Evolutionary conservation across 2,113 vertebrate species (phyloP).

Genomic region (Megalops atlanticus): DNA sequence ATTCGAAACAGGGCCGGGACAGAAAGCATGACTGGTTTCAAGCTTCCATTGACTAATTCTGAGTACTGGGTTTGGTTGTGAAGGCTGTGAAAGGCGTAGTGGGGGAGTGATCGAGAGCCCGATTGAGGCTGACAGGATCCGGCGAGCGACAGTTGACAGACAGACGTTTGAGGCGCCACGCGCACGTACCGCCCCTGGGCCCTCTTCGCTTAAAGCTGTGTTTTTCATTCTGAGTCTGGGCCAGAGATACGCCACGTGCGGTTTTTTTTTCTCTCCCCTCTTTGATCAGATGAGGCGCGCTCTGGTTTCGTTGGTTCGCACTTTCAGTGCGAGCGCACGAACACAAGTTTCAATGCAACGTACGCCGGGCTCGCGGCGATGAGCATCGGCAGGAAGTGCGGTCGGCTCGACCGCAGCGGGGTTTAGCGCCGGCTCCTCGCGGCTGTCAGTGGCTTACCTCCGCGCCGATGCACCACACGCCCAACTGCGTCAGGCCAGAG

Average conservation of each 20-base stretch:
- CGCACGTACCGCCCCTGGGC: too few species aligned
- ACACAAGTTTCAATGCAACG: conserved; percentile 5
- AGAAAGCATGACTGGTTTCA: background rate
- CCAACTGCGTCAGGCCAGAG: too few species aligned
- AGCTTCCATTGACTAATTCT: background rate
- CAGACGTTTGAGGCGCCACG: background rate
- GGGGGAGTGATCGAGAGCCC: background rate
- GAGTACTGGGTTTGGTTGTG: background rate
- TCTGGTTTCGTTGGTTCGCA: conserved; percentile 19
- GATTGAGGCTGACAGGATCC: background rate
- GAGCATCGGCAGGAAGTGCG: conserved; percentile 13
- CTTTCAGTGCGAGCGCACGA: background rate
- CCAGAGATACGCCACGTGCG: background rate
- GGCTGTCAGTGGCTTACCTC: too few species aligned
- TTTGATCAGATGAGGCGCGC: background rate
- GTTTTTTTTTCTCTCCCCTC: background rate
- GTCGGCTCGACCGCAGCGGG: background rate
- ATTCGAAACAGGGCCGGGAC: background rate
- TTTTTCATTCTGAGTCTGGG: conserved; percentile 7
- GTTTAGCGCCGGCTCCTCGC: too few species aligned
- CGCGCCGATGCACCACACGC: too few species aligned
- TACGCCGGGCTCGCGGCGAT: background rate
- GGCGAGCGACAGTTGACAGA: background rate
- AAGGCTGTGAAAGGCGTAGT: too few species aligned
- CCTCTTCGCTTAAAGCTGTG: background rate